These are phyloP conservation scores for Cactoblastis cactorum DNA, from an alignment of 2,888 invertebrate species.

Conservation along the genomic window DNA sequence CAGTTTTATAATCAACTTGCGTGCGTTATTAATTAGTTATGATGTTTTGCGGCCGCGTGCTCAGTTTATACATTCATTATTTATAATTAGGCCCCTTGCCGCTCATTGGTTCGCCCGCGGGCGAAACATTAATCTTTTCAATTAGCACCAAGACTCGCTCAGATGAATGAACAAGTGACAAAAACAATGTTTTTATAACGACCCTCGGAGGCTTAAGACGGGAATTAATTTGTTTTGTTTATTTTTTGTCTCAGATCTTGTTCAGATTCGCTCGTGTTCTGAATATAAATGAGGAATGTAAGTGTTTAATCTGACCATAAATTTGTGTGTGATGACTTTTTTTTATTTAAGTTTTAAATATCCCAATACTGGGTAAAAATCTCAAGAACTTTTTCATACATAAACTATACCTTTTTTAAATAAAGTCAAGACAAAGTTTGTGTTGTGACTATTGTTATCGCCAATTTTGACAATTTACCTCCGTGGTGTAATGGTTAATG, in stretches of 20 bases:
- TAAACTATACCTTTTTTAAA: no score
- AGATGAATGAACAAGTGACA: constrained; percentile 26
- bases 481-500: no score
- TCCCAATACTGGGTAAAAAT: no score
- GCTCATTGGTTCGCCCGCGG: constrained; percentile 35
- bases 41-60: not conserved
- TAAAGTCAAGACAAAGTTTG: no score
- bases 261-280: not conserved
- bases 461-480: no score
- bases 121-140: constrained; percentile 55
- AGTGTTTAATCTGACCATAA: no score
- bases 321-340: no score
- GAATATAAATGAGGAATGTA: no score
- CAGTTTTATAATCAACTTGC: not conserved
- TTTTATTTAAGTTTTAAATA: no score
- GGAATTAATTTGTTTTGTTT: not conserved
- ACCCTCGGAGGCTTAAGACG: not conserved
- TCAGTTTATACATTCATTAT: constrained; percentile 51
- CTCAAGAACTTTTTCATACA: no score
- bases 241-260: not conserved
- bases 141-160: constrained; percentile 38
- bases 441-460: no score
- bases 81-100: constrained; percentile 52
- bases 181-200: constrained; percentile 21
- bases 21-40: not conserved